phyloP scores from a whole-genome alignment of 2,888 invertebrate genomes.

The Lithophane socia region DNA sequence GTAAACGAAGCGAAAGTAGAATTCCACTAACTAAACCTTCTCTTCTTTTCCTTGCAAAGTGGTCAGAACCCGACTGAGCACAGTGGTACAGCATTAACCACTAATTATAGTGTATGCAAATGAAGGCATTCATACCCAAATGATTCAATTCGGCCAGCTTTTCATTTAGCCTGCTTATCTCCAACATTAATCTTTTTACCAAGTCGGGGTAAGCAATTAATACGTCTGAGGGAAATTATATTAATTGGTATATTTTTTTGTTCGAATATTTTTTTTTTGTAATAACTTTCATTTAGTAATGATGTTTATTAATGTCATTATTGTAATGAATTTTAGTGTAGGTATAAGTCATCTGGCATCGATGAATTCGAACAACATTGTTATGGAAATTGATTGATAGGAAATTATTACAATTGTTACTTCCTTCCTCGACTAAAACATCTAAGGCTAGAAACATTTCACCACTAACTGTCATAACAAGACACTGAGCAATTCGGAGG shows the following conservation, averaged over 20 bases:
- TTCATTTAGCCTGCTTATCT: slow-evolving; percentile 84
- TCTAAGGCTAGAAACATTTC: background rate
- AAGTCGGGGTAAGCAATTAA: slow-evolving; percentile 71
- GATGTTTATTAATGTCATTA: slow-evolving; percentile 24
- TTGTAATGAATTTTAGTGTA: background rate
- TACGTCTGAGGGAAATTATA: slow-evolving; percentile 64
- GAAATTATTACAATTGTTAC: no score
- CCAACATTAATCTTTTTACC: slow-evolving; percentile 76
- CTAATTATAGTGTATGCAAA: slow-evolving; percentile 87
- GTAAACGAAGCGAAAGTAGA: background rate
- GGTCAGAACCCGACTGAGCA: slow-evolving; percentile 36
- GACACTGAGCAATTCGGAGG: background rate
- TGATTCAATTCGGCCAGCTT: slow-evolving; percentile 85
- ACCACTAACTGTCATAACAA: no score
- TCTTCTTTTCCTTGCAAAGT: slow-evolving; percentile 9
- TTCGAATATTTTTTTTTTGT: slow-evolving; percentile 31
- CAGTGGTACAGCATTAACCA: slow-evolving; percentile 74
- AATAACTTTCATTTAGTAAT: slow-evolving; percentile 34
- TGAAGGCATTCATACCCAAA: slow-evolving; percentile 83
- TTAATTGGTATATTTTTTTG: slow-evolving; percentile 48
- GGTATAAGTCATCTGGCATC: background rate
- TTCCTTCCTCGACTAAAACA: no score
- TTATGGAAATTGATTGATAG: background rate
- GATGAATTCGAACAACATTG: background rate
- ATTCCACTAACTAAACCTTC: slow-evolving; percentile 36